Evolutionary conservation across 2,797 vertebrate genomes (phyloP), one percentile per base, ranked within the genome.

Genomic region (Acanthiza pusilla): DNA sequence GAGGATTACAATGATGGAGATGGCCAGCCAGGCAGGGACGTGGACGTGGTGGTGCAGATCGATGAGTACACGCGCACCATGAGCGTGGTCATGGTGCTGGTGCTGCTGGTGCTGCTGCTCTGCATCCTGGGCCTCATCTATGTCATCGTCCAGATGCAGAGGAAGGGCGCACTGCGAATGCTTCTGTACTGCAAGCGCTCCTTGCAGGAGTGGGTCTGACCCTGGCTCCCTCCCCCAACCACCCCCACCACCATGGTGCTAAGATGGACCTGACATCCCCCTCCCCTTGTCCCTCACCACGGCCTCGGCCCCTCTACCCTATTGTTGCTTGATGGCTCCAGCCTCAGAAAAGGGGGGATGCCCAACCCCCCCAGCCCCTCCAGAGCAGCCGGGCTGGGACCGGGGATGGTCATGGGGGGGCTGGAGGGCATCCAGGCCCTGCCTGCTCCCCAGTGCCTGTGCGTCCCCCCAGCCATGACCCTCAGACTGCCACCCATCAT

Each of bases 141-240:
- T 0, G 97, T 97, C 78, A 99, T 99, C 83, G 98, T 99, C 83
- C 99, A 98, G 97, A 98, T 99, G 97, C 99, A 99, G 98, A 98
- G 98, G 94, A 99, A 99, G 96, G 99, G 99, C 25, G 96, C 98
- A 0, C 99, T 99, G 1, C 98, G 98, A 81, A 97, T 98, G 93
- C 97, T 99, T 91, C 97, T 99, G 86, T 99, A 99, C 98, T 99
- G 99, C 98, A 99, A 99, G 96, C 99, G 99, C 30, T 99, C 99
- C 7, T 95, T 99, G 98, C 99, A 99, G 98, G 98, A 99, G 89
- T 99, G 99, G 99, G 99, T 99, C 96, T 99, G 98, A 99, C 76
- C 94, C 65, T 5, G 10, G 40, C 61, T 40, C 34, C 84, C 54
- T 51, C 26, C 16, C 78, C 34, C 10, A 16, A 26, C 38, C 0